A percentile compares a stretch with the other conserved stretches of the same genome.
Evolutionary conservation across 2,113 vertebrate genomes (phyloP).

Genomic region (Corythornis vintsioides): DNA sequence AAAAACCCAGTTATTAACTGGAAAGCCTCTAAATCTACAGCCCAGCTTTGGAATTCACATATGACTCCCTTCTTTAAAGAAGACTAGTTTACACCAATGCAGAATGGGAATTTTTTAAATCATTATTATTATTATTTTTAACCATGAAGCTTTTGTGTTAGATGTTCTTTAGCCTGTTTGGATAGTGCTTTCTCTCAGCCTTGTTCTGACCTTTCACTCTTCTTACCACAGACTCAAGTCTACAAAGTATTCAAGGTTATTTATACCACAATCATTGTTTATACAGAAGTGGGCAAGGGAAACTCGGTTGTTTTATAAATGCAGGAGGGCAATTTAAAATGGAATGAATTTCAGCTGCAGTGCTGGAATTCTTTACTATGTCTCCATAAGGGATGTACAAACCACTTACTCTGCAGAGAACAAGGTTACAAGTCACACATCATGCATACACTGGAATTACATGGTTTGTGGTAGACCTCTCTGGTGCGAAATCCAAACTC

Average conservation of each 20-base stretch:
- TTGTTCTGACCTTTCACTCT: neutral
- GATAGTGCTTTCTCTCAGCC: neutral
- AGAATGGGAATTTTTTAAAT: neutral
- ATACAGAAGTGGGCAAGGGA: neutral
- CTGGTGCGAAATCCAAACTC: neutral
- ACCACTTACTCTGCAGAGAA: constrained; percentile 23
- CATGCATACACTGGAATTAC: constrained; percentile 23
- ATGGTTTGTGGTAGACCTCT: constrained; percentile 49
- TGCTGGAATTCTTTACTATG: neutral
- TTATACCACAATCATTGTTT: neutral
- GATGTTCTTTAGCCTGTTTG: neutral
- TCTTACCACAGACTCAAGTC: neutral
- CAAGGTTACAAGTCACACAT: constrained; percentile 38
- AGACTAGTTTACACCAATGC: neutral
- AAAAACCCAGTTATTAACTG: neutral
- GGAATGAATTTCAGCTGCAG: constrained; percentile 25
- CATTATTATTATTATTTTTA: neutral
- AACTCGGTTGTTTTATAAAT: constrained; percentile 47
- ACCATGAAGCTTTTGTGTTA: neutral
- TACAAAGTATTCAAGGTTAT: neutral
- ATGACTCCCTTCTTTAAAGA: neutral
- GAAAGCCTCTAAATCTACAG: neutral
- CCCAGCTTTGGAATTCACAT: neutral
- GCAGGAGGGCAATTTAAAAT: constrained; percentile 7
- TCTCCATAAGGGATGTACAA: constrained; percentile 26